These are phyloP conservation scores for Dendrocincla fuliginosa DNA, from an alignment of 2,797 vertebrate species.

Conservation along the genomic window DNA sequence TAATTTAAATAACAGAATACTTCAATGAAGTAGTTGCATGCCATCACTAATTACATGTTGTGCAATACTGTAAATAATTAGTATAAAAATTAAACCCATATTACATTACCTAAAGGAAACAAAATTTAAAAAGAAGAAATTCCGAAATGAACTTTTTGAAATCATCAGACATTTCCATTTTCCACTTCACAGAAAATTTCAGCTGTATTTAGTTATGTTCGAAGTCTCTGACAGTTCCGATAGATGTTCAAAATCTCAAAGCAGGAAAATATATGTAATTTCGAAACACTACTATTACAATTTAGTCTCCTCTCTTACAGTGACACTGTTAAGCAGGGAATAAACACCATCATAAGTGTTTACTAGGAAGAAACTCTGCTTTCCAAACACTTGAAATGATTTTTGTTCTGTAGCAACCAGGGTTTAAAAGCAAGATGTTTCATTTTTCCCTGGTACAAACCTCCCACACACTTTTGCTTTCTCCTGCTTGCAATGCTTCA, in stretches of 20 bases:
- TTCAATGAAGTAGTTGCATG: background rate
- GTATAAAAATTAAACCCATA: background rate
- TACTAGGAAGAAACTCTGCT: background rate
- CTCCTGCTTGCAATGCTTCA: background rate
- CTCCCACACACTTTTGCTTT: background rate
- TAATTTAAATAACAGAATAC: background rate
- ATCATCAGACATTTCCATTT: background rate
- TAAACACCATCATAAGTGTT: background rate
- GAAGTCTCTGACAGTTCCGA: background rate
- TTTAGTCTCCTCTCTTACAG: background rate
- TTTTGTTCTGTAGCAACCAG: constrained; percentile 8
- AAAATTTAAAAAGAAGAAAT: background rate
- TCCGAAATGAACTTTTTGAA: background rate
- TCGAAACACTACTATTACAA: background rate
- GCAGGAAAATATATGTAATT: background rate
- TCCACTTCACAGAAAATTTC: background rate
- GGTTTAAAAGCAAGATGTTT: background rate
- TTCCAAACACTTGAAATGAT: background rate
- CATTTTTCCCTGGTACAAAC: background rate
- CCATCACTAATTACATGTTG: background rate
- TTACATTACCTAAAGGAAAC: background rate
- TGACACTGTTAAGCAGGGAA: background rate
- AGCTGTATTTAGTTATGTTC: background rate
- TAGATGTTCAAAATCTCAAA: background rate
- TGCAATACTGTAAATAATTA: background rate